Base-by-base conservation (phyloP, 1,140 invertebrate species). In the Drosophila chauvacae region DNA sequence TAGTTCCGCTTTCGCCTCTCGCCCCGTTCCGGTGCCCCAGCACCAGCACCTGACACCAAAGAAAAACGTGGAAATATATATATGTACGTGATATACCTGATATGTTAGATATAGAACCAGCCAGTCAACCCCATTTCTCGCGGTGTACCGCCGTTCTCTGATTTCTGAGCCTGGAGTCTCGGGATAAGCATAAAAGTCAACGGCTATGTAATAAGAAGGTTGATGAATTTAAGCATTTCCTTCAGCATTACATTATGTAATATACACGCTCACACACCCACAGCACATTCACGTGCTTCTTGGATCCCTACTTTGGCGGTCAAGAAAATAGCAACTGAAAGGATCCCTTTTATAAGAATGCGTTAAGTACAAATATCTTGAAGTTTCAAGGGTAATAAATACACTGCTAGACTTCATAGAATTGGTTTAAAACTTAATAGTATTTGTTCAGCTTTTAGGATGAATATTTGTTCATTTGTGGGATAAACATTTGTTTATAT, bases 181-280 rank as follows among this genome's bases (percentile, higher is more conserved):
- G 75, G 68, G 77, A 80, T 77, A 75, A 85, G 77, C 77, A 73
- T 59, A 77, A 69, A 81, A 72, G 59, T 47, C 65, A 72, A 80
- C 56, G 61, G 58, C 65, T 71, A 48, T 71, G 55, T 69, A 79
- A 76, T 72, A 86, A 87, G 83, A 86, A 81, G 70, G 79, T 82
- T 86, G 79, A 87, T 80, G 75, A 77, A 87, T 87, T 80, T 80
- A 83, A 83, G 79, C 83, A 74, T 73, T 86, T 87, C 64, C 79
- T 80, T 65, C 37, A 72, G 57, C 65, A 44, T 76, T 71, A 75
- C 80, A 81, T 81, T 81, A 86, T 86, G 56, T 86, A 81, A 86
- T 71, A 51, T 68, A 58, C 64, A 48, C 44, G 58, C 50, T 56
- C 57, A 69, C 50, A 57, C 69, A 20, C 44, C 5, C 44, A 20